Evolutionary conservation across 2,113 vertebrate genomes (phyloP).

Genomic region (Sigmodon hispidus): DNA sequence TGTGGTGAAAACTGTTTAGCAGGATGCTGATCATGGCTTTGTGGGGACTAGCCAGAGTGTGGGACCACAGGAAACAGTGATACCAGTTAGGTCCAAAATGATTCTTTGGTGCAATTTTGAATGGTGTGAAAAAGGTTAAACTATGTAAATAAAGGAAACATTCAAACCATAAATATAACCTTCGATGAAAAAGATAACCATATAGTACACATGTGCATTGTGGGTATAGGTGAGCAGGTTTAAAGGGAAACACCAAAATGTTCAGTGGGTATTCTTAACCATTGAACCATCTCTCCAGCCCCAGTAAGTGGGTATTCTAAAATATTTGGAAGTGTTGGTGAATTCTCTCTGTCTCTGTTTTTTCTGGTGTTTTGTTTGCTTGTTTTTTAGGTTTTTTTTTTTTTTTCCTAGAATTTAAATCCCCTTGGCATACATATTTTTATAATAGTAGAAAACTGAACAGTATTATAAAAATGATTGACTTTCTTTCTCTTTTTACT

Average conservation of each 20-base stretch:
- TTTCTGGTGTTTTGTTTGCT: neutral
- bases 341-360: neutral
- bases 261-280: too few species aligned
- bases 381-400: too few species aligned
- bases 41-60: neutral
- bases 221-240: neutral
- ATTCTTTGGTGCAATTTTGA: neutral
- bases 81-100: neutral
- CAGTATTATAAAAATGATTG: neutral
- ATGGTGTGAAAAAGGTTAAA: neutral
- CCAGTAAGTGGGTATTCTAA: too few species aligned
- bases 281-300: too few species aligned
- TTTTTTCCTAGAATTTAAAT: neutral
- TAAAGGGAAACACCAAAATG: neutral
- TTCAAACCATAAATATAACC: neutral
- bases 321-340: neutral
- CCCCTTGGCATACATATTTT: neutral
- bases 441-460: neutral
- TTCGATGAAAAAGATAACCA: neutral
- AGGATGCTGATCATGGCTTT: neutral
- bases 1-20: neutral
- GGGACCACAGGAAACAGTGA: neutral
- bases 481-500: neutral
- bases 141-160: neutral
- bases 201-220: fast-evolving